Conservation (phyloP, 2,888 invertebrate genomes). For the Watsonalla cultraria region DNA sequence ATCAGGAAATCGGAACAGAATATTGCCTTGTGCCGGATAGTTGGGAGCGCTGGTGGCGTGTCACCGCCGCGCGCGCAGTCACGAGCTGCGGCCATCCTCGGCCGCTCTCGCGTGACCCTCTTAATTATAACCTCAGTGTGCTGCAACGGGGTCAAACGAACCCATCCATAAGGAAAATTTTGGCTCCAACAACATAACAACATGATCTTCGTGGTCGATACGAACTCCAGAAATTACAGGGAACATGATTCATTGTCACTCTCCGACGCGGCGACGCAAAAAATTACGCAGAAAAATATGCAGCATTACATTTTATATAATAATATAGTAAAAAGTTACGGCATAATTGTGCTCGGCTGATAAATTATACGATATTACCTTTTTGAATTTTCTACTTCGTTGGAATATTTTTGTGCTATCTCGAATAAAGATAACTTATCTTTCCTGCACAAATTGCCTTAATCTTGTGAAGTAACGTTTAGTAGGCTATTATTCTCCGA, state of each 20-base stretch:
- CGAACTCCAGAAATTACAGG: not conserved
- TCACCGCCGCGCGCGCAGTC: constrained; percentile 57
- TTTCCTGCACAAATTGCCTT: not conserved
- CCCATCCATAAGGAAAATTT: constrained; percentile 14
- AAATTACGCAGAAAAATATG: not conserved
- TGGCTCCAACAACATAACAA: constrained; percentile 3
- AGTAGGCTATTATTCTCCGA: no score
- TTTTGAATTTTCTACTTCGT: not conserved
- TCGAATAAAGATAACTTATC: not conserved
- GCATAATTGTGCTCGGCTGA: not conserved
- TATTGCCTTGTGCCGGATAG: constrained; percentile 67
- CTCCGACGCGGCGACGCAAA: not conserved
- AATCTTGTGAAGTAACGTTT: not conserved
- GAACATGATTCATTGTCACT: not conserved
- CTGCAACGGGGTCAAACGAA: constrained; percentile 45
- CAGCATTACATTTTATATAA: not conserved
- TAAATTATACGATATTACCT: not conserved
- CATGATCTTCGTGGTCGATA: constrained; percentile 2
- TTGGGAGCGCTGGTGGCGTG: constrained; percentile 63
- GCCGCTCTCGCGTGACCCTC: constrained; percentile 62
- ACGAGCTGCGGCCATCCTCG: constrained; percentile 47
- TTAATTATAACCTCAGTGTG: constrained; percentile 58
- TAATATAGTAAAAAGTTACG: not conserved
- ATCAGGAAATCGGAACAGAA: constrained; percentile 58
- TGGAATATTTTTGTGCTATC: not conserved